Percentiles rank a stretch among this genome's conserved stretches.
phyloP scores from a whole-genome alignment of 2,113 vertebrate species.

The Anthoscopus minutus region DNA sequence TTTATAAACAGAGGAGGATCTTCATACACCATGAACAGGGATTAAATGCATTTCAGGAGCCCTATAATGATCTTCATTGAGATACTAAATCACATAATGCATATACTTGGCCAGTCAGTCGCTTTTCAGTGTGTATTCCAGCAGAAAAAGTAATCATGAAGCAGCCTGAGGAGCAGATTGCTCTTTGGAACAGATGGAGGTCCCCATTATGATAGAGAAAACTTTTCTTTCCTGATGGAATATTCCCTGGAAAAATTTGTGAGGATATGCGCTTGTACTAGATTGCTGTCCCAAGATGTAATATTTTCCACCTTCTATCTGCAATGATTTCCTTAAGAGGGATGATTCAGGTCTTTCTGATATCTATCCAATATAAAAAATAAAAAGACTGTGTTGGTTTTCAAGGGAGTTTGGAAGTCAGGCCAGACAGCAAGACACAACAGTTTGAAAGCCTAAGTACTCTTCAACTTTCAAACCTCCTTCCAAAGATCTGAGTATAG shows the following conservation, averaged over 20 bases:
- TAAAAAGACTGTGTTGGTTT: not conserved
- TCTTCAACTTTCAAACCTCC: not conserved
- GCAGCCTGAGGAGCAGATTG: not conserved
- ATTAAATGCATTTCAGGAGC: not conserved
- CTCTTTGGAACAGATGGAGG: not conserved
- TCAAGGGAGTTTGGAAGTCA: not conserved
- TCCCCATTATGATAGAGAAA: not conserved
- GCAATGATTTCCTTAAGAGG: not conserved
- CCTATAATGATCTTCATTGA: not conserved
- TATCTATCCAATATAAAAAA: constrained; percentile 19
- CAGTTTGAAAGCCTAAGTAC: not conserved
- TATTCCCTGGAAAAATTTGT: constrained; percentile 9
- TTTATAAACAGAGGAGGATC: not conserved
- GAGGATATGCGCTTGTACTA: not conserved
- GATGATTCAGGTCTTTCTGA: constrained; percentile 33
- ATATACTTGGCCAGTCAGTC: not conserved
- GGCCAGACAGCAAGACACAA: not conserved
- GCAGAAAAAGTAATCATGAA: not conserved
- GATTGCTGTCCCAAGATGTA: not conserved
- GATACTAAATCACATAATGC: not conserved
- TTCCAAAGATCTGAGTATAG: not conserved
- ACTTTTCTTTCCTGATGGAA: not conserved
- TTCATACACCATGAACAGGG: not conserved
- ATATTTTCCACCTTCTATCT: constrained; percentile 32
- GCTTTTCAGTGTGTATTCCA: not conserved